Evolutionary conservation across 2,888 invertebrate species (phyloP), one percentile per base, ranked within the genome.

Genomic region (Caradrina kadenii): DNA sequence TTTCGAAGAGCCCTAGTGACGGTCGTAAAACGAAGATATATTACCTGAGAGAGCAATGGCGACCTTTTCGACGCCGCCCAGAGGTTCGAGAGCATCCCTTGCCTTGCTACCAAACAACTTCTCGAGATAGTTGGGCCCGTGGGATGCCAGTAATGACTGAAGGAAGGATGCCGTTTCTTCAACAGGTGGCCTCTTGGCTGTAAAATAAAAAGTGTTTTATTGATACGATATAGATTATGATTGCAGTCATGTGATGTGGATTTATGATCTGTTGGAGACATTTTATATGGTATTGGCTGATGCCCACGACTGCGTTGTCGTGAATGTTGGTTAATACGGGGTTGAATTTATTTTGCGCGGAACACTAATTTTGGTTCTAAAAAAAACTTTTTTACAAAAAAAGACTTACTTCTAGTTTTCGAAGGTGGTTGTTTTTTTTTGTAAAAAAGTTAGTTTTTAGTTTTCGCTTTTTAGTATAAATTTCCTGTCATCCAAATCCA

Each of bases 91-190:
- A 3, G 99, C 98, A 90, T 99, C 98, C 83, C 99, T 96, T 42
- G 99, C 99, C 96, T 99, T 99, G 92, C 97, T 98, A 63, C 99
- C 99, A 90, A 99, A 99, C 71, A 99, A 96, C 95, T 99, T 99
- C 94, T 99, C 99, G 91, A 99, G 96, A 94, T 99, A 99, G 96
- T 99, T 99, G 82, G 99, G 99, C 78, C 99, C 99, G 92, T 99
- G 99, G 79, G 99, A 99, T 59, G 98, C 98, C 87, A 99, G 96
- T 84, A 99, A 96, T 26, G 99, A 99, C 91, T 99, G 98, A 81
- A 99, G 96, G 93, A 99, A 99, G 75, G 99, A 99, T 55, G 99
- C 98, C 0, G 99, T 99, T 93, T 99, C 99, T 93, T 99, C 99
- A 45, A 99, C 99, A 62, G 99, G 99, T 84, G 99, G 99, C 89